Evolutionary conservation across 2,113 vertebrate species (phyloP).

Genomic region (Hippocampus guttulatus): DNA sequence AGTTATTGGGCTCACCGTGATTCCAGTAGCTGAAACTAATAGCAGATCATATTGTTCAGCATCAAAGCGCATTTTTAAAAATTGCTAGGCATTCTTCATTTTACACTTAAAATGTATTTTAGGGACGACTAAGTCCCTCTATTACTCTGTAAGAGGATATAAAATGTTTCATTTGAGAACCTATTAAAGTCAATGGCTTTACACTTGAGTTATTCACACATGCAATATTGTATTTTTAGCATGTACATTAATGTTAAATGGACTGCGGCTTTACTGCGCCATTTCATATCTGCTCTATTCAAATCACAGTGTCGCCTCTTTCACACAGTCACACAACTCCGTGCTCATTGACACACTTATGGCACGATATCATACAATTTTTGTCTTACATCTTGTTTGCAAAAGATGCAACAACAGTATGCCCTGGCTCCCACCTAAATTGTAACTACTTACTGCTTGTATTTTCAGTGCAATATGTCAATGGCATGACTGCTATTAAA

Average conservation of each 20-base stretch:
- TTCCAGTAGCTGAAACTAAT: constrained; percentile 64
- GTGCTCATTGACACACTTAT: background rate
- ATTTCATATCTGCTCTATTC: background rate
- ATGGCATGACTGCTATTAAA: background rate
- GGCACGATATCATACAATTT: background rate
- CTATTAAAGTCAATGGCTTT: background rate
- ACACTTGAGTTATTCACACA: background rate
- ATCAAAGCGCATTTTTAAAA: background rate
- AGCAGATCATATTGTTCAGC: background rate
- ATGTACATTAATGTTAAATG: background rate
- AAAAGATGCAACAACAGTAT: background rate
- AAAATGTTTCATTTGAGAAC: background rate
- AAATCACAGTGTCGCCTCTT: background rate
- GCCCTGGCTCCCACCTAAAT: background rate
- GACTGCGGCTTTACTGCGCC: background rate
- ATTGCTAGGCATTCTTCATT: background rate
- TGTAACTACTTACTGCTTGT: background rate
- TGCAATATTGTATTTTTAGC: constrained; percentile 2
- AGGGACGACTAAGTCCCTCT: background rate
- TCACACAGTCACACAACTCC: background rate
- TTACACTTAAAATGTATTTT: background rate
- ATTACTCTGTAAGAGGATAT: background rate
- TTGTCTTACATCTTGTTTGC: background rate
- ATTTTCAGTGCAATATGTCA: background rate
- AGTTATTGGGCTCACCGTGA: constrained; percentile 62